Evolutionary conservation across 2,888 invertebrate genomes (phyloP).

Genomic region (Herminia tarsipennalis): DNA sequence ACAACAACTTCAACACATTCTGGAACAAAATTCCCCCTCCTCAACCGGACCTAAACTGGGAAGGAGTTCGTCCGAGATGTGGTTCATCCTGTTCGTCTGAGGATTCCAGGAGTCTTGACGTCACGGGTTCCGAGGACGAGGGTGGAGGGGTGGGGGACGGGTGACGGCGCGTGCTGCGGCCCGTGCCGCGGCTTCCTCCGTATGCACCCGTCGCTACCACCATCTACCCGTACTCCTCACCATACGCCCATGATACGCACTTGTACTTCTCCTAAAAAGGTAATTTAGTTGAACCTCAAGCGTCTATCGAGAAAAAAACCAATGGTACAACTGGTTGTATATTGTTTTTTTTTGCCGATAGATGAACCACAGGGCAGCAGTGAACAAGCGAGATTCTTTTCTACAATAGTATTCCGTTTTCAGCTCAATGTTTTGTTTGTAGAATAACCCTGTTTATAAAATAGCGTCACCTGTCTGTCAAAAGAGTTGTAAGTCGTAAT

Average conservation of each 20-base stretch:
- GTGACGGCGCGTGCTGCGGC: slow-evolving; percentile 82
- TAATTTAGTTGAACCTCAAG: slow-evolving; percentile 6
- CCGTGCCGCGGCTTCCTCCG: slow-evolving; percentile 81
- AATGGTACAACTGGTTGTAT: too few species aligned
- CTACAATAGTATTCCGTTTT: too few species aligned
- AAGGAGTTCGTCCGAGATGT: slow-evolving; percentile 63
- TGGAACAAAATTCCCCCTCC: slow-evolving; percentile 79
- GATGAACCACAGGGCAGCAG: too few species aligned
- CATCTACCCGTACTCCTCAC: slow-evolving; percentile 60
- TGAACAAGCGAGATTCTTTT: too few species aligned
- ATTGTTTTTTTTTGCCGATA: too few species aligned
- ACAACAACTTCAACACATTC: slow-evolving; percentile 77
- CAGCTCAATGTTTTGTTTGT: too few species aligned
- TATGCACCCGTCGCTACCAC: slow-evolving; percentile 56
- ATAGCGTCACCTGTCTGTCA: too few species aligned
- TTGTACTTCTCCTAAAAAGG: slow-evolving; percentile 69
- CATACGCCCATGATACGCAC: slow-evolving; percentile 67
- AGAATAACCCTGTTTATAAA: too few species aligned
- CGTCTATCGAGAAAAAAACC: too few species aligned
- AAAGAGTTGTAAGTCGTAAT: too few species aligned
- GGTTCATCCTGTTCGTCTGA: slow-evolving; percentile 78
- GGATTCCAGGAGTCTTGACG: slow-evolving; percentile 80
- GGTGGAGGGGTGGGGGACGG: slow-evolving; percentile 72
- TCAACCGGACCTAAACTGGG: slow-evolving; percentile 69
- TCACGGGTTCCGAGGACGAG: slow-evolving; percentile 83